Evolutionary conservation across 2,888 invertebrate genomes (phyloP).

Genomic region (Achlya flavicornis): DNA sequence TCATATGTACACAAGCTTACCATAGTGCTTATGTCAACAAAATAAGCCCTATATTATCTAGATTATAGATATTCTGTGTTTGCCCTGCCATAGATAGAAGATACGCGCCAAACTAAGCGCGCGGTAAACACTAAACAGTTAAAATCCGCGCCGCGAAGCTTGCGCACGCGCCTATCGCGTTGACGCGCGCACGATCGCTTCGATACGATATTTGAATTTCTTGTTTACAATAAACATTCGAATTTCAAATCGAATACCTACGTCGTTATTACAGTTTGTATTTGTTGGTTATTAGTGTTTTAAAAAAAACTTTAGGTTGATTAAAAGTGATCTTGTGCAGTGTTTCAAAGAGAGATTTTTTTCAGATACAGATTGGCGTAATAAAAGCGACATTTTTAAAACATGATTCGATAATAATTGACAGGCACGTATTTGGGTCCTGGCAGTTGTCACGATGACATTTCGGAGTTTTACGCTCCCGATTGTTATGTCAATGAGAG

Average conservation of each 20-base stretch:
- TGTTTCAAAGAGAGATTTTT: neutral
- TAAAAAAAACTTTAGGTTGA: neutral
- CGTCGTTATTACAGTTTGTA: neutral
- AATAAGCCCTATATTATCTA: constrained; percentile 17
- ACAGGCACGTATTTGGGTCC: neutral
- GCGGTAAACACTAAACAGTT: constrained; percentile 62
- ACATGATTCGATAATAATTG: neutral
- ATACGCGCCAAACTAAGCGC: constrained; percentile 42
- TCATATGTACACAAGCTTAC: neutral
- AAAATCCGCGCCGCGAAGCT: constrained; percentile 68
- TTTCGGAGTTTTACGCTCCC: constrained; percentile 26
- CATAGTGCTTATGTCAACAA: constrained; percentile 16
- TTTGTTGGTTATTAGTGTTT: neutral
- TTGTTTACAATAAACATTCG: constrained; percentile 4
- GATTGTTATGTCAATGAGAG: constrained; percentile 43
- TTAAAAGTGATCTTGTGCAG: neutral
- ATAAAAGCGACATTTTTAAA: neutral
- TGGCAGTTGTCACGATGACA: constrained; percentile 39
- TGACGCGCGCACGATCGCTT: constrained; percentile 20
- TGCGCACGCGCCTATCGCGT: constrained; percentile 72
- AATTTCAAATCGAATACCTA: neutral
- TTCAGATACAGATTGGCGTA: neutral
- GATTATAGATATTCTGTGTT: constrained; percentile 24
- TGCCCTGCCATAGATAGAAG: constrained; percentile 43
- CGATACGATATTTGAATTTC: constrained; percentile 14